Conservation (phyloP, 1,140 invertebrate genomes). For the Caenorhabditis brenneri region DNA sequence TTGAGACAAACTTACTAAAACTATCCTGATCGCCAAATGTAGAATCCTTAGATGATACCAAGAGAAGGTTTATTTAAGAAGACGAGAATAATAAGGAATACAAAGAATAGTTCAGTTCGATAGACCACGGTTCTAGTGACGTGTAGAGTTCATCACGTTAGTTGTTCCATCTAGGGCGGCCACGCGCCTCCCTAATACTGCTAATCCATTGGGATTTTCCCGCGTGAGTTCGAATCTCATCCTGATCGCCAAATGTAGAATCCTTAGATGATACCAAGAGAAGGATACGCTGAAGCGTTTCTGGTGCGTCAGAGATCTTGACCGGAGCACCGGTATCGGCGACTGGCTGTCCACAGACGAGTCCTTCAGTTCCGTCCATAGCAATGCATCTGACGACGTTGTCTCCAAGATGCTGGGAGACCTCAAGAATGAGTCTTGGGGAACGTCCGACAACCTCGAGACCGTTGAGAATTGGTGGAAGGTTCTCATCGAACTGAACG, state of each 20-base stretch:
- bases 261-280: no score
- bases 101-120: no score
- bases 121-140: no score
- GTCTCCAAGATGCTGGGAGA: slow-evolving; percentile 88
- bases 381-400: slow-evolving; percentile 95
- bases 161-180: no score
- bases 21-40: no score
- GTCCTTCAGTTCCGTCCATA: slow-evolving; percentile 98
- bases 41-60: no score
- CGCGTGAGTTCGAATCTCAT: slow-evolving; percentile 67
- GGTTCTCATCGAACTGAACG: slow-evolving; percentile 93
- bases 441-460: slow-evolving; percentile 86
- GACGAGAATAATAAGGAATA: no score
- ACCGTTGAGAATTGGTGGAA: slow-evolving; percentile 96
- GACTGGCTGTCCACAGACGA: slow-evolving; percentile 88
- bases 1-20: no score
- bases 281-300: slow-evolving; percentile 92
- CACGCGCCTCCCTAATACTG: no score
- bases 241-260: no score
- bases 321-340: slow-evolving; percentile 91
- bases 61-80: no score
- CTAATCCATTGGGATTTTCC: slow-evolving; percentile 67
- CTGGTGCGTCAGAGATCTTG: slow-evolving; percentile 92
- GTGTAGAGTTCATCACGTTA: no score
- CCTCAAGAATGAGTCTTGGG: slow-evolving; percentile 81